Evolutionary conservation across 2,888 invertebrate species (phyloP).

Genomic region (Agrochola circellaris): DNA sequence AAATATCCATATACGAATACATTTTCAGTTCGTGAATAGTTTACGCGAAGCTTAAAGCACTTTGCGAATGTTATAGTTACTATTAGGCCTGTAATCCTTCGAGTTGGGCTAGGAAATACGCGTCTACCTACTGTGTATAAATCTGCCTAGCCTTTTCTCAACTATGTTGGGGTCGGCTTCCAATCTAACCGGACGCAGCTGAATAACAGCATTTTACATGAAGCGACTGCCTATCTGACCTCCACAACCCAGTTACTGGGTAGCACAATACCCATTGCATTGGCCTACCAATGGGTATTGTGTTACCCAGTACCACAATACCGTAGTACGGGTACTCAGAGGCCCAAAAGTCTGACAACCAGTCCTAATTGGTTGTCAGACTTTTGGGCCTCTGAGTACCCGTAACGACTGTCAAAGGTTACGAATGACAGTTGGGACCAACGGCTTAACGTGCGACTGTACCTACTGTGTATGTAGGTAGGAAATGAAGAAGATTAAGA

Average conservation of each 20-base stretch:
- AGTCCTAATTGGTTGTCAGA: too few relatives aligned
- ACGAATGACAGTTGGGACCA: neutral
- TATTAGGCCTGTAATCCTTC: constrained; percentile 45
- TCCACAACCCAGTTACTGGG: neutral
- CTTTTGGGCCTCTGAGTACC: too few relatives aligned
- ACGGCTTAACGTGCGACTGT: too few relatives aligned
- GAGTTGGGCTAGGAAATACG: constrained; percentile 28
- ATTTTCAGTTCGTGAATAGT: constrained; percentile 65
- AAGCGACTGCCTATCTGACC: too few relatives aligned
- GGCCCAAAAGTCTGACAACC: too few relatives aligned
- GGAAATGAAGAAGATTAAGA: neutral
- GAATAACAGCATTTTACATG: too few relatives aligned
- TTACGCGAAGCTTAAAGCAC: constrained; percentile 56
- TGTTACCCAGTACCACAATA: too few relatives aligned
- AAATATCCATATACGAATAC: constrained; percentile 54
- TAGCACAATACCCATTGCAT: neutral
- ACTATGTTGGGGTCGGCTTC: neutral
- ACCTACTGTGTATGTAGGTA: neutral
- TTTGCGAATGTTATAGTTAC: constrained; percentile 58
- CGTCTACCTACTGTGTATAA: neutral
- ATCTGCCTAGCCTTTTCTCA: too few relatives aligned
- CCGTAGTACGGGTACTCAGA: too few relatives aligned
- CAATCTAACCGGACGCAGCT: too few relatives aligned
- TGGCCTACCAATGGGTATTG: too few relatives aligned
- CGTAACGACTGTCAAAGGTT: neutral